Evolutionary conservation across 1,140 invertebrate species (phyloP), one percentile per base, ranked within the genome.

Genomic region (Drosophila sproati): DNA sequence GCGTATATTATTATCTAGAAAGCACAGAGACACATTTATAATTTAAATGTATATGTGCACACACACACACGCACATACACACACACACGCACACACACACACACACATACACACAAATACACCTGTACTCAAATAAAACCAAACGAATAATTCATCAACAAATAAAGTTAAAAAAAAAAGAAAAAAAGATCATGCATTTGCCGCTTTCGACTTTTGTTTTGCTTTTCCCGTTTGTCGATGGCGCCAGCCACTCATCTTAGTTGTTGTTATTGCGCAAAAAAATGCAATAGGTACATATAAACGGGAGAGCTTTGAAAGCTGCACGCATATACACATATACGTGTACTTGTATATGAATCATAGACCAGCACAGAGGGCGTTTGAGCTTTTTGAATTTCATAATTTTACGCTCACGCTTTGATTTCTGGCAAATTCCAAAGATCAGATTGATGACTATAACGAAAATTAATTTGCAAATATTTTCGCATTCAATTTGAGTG

Each of bases 371-470:
- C 45, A 57, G 43, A 50, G 67, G 39, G 7, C n/a, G 32, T 37
- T 2, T 47, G 51, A 66, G 54, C 45, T 59, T 43, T 59, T 34
- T 34, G 28, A 56, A 67, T 67, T 57, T 67, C 64, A 67, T 50
- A 29, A 50, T 50, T 39, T 37, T 5, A 34, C 28, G 52, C 48
- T 34, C 29, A 29, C 6, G 50, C n/a, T 12, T 5, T n/a, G 12
- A 41, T 6, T 39, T 4, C n/a, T 37, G 1, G 37, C 12, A 12
- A 12, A 39, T 5, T 48, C 31, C 12, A 48, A 48, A 48, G 45
- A 61, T 61, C 45, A 51, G 3, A n/a, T 5, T 6, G 31, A 20
- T 34, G 8, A 41, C 8, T 41, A 41, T 10, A 3, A 41, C 8
- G n/a, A 7, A 41, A 41, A 10, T 10, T 10, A 2, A 34, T 34